These are phyloP conservation scores for Laticauda colubrina DNA, from an alignment of 2,113 vertebrate genomes.

Conservation along the genomic window DNA sequence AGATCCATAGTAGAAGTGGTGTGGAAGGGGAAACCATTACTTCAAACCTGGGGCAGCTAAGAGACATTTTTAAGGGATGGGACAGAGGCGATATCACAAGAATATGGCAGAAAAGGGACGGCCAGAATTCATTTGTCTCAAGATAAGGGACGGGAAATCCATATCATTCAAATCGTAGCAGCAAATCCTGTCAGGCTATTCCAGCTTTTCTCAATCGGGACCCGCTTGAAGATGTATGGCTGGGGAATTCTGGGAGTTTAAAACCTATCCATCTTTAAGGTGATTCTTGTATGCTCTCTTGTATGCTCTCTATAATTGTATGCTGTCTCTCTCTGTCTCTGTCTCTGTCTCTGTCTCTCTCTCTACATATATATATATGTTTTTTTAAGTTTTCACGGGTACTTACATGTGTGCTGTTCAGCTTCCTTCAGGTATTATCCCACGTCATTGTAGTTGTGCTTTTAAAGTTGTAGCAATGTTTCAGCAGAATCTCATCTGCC, in stretches of 20 bases:
- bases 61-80: not conserved
- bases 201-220: not conserved
- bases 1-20: not conserved
- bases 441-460: too few relatives aligned
- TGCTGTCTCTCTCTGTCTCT: too few relatives aligned
- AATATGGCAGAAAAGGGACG: not conserved
- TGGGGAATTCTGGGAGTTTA: not conserved
- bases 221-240: not conserved
- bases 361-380: too few relatives aligned
- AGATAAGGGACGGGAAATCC: not conserved
- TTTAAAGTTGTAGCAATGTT: too few relatives aligned
- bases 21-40: not conserved
- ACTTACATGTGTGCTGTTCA: too few relatives aligned
- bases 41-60: not conserved
- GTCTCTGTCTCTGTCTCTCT: too few relatives aligned
- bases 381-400: too few relatives aligned
- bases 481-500: too few relatives aligned
- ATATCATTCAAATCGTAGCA: not conserved
- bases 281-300: not conserved
- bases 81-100: not conserved
- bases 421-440: too few relatives aligned
- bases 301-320: too few relatives aligned
- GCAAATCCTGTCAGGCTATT: not conserved
- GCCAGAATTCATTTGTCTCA: not conserved
- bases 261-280: not conserved